Evolutionary conservation across 2,113 vertebrate species (phyloP).

Genomic region (Leptobrachium leishanense): DNA sequence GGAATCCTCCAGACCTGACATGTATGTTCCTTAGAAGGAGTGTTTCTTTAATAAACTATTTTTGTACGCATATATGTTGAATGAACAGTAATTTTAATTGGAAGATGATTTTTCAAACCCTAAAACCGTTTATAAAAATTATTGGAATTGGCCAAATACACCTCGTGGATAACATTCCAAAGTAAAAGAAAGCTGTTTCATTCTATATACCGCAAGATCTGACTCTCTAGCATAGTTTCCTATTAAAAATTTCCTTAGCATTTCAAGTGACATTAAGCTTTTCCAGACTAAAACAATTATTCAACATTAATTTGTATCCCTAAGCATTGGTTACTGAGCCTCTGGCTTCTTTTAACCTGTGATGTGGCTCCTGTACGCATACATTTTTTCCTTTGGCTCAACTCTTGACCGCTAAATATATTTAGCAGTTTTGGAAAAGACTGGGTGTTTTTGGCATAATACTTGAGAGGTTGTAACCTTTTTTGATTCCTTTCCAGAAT

Average conservation of each 20-base stretch:
- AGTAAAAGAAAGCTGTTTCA: conserved; percentile 10
- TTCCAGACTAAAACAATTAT: conserved; percentile 24
- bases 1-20: too few species aligned
- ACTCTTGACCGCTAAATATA: conserved; percentile 21
- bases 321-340: conserved; percentile 3
- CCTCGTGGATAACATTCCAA: conserved; percentile 8
- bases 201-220: neutral
- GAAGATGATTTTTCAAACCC: too few species aligned
- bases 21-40: too few species aligned
- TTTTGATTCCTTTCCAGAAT: conserved; percentile 70
- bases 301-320: conserved; percentile 16
- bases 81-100: too few species aligned
- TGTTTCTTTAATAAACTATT: too few species aligned
- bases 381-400: conserved; percentile 23
- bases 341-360: neutral
- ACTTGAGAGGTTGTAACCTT: neutral
- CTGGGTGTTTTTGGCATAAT: conserved; percentile 12
- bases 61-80: too few species aligned
- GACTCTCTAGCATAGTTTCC: neutral
- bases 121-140: neutral
- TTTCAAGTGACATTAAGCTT: conserved; percentile 12
- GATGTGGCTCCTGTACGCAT: conserved; percentile 22
- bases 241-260: conserved; percentile 2
- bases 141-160: neutral
- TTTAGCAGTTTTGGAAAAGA: conserved; percentile 13